Conservation (phyloP, 2,888 invertebrate species). For the Byasa hedistus region DNA sequence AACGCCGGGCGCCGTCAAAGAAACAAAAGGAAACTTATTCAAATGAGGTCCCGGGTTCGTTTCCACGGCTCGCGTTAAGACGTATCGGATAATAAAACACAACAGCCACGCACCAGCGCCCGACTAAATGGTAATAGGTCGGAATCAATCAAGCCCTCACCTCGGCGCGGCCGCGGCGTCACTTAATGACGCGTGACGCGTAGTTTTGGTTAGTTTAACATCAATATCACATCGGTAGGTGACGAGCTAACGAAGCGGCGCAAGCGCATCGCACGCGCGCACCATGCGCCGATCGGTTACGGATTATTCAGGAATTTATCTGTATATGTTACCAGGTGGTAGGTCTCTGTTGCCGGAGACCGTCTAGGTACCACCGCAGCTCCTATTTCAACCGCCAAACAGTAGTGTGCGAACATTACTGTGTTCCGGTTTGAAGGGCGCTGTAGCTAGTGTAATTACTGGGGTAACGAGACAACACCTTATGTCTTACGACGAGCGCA, state of each 20-base stretch:
- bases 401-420: too few species aligned
- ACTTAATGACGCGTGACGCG: constrained; percentile 59
- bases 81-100: neutral
- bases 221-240: constrained; percentile 48
- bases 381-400: too few species aligned
- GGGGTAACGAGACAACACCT: too few species aligned
- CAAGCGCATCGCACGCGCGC: constrained; percentile 4
- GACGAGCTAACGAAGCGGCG: constrained; percentile 45
- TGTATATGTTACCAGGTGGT: too few species aligned
- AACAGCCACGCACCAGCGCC: constrained; percentile 33
- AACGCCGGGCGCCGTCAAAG: constrained; percentile 10
- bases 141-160: constrained; percentile 64
- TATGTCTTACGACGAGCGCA: too few species aligned
- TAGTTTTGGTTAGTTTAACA: constrained; percentile 62
- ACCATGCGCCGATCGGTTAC: too few species aligned
- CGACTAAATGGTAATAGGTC: constrained; percentile 47
- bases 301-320: constrained; percentile 6
- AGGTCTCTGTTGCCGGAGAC: too few species aligned
- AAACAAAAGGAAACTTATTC: constrained; percentile 20
- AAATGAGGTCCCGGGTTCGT: constrained; percentile 17
- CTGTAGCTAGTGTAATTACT: too few species aligned
- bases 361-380: too few species aligned
- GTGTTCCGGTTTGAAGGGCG: too few species aligned
- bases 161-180: constrained; percentile 39
- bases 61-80: constrained; percentile 22